Evolutionary conservation across 2,113 vertebrate species (phyloP).

Genomic region (Macaca mulatta): DNA sequence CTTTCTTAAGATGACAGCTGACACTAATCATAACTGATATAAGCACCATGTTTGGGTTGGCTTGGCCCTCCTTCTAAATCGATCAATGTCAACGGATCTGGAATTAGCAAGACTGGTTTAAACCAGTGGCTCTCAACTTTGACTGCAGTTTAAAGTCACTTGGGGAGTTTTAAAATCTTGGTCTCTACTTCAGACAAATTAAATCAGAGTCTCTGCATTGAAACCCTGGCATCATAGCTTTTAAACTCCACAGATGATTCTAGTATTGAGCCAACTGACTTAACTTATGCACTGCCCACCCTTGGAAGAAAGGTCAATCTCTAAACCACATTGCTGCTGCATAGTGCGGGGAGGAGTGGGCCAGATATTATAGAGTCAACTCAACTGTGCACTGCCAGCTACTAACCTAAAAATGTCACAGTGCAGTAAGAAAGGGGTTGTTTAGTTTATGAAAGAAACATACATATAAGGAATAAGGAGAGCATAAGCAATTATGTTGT

Average conservation of each 20-base stretch:
- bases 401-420: neutral
- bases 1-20: neutral
- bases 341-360: neutral
- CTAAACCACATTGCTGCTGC: neutral
- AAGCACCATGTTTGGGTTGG: neutral
- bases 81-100: neutral
- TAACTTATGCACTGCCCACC: neutral
- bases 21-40: neutral
- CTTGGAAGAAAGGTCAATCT: neutral
- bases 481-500: neutral
- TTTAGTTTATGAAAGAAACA: neutral
- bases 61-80: neutral
- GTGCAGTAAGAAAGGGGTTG: neutral
- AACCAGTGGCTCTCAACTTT: neutral
- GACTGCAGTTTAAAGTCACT: neutral
- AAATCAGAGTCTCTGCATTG: neutral
- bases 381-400: neutral
- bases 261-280: neutral
- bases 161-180: neutral
- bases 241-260: neutral
- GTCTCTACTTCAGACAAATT: neutral
- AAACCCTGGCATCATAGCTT: neutral
- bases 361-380: neutral
- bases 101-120: neutral
- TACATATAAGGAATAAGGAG: neutral